These are phyloP conservation scores for Orthochromis indermauri DNA, from an alignment of 2,113 vertebrate species.

Conservation along the genomic window DNA sequence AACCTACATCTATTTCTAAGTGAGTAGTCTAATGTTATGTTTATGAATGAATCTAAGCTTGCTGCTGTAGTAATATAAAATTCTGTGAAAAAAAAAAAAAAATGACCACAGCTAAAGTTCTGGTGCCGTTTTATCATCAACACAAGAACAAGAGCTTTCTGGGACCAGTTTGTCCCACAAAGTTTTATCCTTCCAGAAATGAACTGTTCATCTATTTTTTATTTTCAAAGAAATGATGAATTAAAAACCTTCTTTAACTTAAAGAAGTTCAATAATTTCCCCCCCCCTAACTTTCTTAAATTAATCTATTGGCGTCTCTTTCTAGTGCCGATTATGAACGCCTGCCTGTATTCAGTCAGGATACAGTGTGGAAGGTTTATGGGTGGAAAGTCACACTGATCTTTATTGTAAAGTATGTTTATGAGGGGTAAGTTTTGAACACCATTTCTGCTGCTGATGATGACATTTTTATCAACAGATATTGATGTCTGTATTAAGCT, in stretches of 20 bases:
- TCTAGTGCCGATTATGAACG: neutral
- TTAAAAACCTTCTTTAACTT: neutral
- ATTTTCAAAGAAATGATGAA: rapidly evolving
- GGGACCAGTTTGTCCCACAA: neutral
- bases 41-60: neutral
- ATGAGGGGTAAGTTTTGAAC: neutral
- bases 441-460: rapidly evolving
- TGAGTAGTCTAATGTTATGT: neutral
- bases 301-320: neutral
- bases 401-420: neutral
- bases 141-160: neutral
- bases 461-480: neutral
- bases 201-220: no score
- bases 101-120: neutral
- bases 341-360: neutral
- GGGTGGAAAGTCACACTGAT: neutral
- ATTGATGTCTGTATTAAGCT: neutral
- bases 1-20: neutral
- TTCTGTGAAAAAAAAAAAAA: neutral
- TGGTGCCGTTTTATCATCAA: neutral
- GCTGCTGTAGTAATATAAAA: neutral
- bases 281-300: neutral
- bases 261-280: neutral
- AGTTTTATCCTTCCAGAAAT: neutral
- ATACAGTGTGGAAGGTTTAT: neutral